Evolutionary conservation across 2,797 vertebrate species (phyloP).

Genomic region (Phoxinus dragarum): DNA sequence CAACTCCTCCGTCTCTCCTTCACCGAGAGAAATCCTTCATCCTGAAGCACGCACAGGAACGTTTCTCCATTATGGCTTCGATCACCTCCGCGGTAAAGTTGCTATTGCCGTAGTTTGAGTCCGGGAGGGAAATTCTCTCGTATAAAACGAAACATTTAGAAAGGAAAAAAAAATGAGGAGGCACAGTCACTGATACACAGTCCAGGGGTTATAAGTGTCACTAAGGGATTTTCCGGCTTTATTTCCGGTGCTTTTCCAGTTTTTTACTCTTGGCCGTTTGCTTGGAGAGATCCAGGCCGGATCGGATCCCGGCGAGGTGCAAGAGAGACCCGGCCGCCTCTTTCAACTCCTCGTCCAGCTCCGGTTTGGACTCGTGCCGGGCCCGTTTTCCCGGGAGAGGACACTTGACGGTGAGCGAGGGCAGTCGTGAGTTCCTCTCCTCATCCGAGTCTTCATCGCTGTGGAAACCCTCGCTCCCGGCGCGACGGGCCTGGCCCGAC

Average conservation of each 20-base stretch:
- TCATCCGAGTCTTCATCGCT: slow-evolving; percentile 94
- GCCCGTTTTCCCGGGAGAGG: slow-evolving; percentile 80
- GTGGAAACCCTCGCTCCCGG: slow-evolving; percentile 94
- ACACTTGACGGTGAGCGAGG: slow-evolving; percentile 69
- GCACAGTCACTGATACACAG: slow-evolving; percentile 75
- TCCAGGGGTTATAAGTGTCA: slow-evolving; percentile 58
- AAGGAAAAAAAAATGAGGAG: slow-evolving; percentile 73
- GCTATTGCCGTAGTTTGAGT: slow-evolving; percentile 83
- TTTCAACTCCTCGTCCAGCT: slow-evolving; percentile 96
- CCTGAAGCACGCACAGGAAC: slow-evolving; percentile 74
- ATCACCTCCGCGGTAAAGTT: slow-evolving; percentile 89
- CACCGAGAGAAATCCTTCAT: not conserved
- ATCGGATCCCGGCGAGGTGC: slow-evolving; percentile 95
- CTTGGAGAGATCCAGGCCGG: slow-evolving; percentile 89
- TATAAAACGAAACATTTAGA: slow-evolving; percentile 55
- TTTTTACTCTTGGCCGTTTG: slow-evolving; percentile 91
- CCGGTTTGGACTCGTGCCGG: slow-evolving; percentile 82
- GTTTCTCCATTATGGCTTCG: slow-evolving; percentile 91
- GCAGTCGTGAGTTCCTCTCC: slow-evolving; percentile 71
- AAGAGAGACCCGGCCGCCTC: slow-evolving; percentile 96
- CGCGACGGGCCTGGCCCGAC: slow-evolving; percentile 83
- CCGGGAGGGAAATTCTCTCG: slow-evolving; percentile 71
- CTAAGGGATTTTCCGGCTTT: slow-evolving; percentile 54
- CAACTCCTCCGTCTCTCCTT: not conserved
- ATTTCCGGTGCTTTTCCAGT: slow-evolving; percentile 84